These are phyloP conservation scores for Neolamprologus longior DNA, from an alignment of 2,113 vertebrate genomes.

Conservation along the genomic window DNA sequence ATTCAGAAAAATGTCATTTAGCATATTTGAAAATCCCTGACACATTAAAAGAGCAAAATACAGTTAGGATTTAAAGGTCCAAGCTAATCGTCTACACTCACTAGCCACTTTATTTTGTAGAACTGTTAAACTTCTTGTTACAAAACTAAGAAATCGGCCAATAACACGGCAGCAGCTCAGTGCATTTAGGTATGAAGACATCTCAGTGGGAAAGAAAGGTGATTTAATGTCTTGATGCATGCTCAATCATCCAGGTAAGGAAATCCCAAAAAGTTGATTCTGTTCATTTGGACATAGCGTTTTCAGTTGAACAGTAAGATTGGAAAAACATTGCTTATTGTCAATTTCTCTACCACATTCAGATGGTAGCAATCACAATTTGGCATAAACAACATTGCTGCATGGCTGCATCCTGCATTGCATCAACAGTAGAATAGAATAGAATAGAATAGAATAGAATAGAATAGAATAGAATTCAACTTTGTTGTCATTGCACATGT, in stretches of 20 bases:
- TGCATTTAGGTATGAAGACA: neutral
- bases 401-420: neutral
- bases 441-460: neutral
- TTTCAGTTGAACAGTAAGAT: neutral
- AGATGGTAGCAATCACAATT: neutral
- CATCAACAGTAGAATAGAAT: neutral
- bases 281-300: neutral
- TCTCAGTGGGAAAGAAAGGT: neutral
- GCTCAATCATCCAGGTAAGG: neutral
- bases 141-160: neutral
- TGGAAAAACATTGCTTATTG: neutral
- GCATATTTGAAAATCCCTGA: neutral
- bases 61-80: neutral
- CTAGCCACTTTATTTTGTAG: neutral
- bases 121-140: neutral
- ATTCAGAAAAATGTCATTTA: neutral
- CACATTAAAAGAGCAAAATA: neutral
- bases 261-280: neutral
- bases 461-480: neutral
- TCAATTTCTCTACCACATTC: neutral
- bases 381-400: fast-evolving
- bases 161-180: neutral
- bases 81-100: neutral
- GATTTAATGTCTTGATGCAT: neutral
- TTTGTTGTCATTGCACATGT: neutral